Base-by-base conservation (phyloP, 2,113 vertebrate genomes). In the Sphaerodactylus townsendi region DNA sequence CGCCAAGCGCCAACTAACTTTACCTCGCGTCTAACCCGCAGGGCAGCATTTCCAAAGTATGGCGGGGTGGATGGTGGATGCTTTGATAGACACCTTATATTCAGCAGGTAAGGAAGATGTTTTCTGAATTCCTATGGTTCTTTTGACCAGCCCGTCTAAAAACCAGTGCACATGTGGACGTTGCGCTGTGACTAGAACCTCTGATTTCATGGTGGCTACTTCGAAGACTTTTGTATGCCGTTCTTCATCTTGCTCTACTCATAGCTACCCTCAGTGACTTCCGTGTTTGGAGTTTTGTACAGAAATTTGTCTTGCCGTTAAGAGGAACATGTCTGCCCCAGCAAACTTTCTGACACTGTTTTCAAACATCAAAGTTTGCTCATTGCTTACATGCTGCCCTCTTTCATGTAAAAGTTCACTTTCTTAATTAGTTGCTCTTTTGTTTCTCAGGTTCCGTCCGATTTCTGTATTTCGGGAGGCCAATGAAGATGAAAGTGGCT, bases 21-120 rank as follows among this genome's bases (percentile, higher is more conserved):
- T 93, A 98, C 99, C 89, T 98, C 98, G 76, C 96, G 99, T 85
- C 97, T 99, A 94, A 98, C 97, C 44, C 97, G 98, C 88, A 96
- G 98, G 90, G 98, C 98, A 1, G 96, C 98, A 70, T 99, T 99
- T 92, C 99, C 99, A 79, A 99, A 99, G 96, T 99, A 99, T 2
- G 99, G 99, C 78, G 99, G 98, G 46, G 98, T 98, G 82, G 99
- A 99, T 90, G 99, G 99, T 75, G 99, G 98, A 73, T 99, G 98
- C 96, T 99, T 99, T 94, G 98, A 99, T 96, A 96, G 99, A 92
- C 98, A 99, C 90, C 98, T 99, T 86, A 99, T 99, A 93, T 99
- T 99, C 91, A 98, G 99, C 98, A 98, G 99, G 99, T 99, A 93
- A 93, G 94, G 81, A 93, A 86, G 90, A 84, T 85, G 79, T 71